These are phyloP conservation scores for Mesitornis unicolor DNA, from an alignment of 2,113 vertebrate species.

Conservation along the genomic window DNA sequence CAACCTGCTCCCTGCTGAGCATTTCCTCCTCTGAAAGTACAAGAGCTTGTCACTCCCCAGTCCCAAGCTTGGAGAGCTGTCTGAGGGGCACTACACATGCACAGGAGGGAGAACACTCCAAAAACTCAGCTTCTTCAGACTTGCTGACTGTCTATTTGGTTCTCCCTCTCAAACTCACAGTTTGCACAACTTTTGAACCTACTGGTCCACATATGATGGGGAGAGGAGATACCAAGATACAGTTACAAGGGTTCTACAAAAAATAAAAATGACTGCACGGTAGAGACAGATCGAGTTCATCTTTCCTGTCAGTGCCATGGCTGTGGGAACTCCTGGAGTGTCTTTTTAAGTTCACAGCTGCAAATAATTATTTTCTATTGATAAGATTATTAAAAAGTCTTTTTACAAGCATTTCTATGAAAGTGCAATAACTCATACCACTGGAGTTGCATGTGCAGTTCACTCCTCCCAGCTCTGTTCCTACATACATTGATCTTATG, in stretches of 20 bases:
- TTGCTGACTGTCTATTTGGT: background rate
- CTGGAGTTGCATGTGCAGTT: background rate
- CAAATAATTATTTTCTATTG: background rate
- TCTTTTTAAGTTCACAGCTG: background rate
- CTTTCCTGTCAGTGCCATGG: accelerated
- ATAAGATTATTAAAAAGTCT: background rate
- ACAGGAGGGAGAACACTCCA: background rate
- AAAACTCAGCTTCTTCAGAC: background rate
- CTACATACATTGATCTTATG: accelerated
- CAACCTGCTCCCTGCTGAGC: background rate
- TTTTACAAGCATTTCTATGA: background rate
- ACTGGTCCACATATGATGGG: too few species aligned
- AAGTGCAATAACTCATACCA: background rate
- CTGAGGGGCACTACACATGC: background rate
- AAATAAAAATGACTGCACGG: background rate
- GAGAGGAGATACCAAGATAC: background rate
- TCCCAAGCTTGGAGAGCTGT: background rate
- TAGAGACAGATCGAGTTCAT: background rate
- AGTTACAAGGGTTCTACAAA: background rate
- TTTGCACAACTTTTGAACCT: background rate
- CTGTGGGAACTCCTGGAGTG: background rate
- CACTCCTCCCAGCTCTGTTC: background rate
- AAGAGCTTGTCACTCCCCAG: background rate
- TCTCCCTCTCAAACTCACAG: background rate
- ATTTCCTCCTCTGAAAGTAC: background rate